Conservation (phyloP, 2,113 vertebrate genomes). For the Heptranchias perlo region DNA sequence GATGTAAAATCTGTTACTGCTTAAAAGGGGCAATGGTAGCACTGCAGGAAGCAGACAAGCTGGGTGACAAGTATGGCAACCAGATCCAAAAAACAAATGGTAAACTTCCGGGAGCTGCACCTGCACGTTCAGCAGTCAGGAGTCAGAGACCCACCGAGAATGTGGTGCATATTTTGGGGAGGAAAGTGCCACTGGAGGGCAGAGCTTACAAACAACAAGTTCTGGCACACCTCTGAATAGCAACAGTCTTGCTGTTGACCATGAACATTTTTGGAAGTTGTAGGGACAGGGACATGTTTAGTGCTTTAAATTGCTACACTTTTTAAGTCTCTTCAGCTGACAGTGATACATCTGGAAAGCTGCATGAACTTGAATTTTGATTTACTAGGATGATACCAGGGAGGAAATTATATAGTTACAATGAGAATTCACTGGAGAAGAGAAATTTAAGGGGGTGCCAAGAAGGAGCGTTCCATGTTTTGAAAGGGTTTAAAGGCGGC, state of each 20-base stretch:
- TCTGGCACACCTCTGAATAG: background rate
- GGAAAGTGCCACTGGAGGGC: background rate
- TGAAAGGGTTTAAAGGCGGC: no score
- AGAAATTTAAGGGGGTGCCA: no score
- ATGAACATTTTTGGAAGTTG: background rate
- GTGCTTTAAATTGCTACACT: no score
- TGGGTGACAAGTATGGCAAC: no score
- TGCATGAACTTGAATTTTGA: no score
- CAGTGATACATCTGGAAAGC: no score
- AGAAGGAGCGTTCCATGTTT: no score
- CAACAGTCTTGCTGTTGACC: background rate
- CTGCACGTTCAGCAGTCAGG: background rate
- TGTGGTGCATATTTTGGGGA: background rate
- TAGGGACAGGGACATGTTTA: background rate
- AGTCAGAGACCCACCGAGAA: background rate
- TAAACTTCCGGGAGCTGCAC: background rate
- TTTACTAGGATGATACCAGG: no score
- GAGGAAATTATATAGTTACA: no score
- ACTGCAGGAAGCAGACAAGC: background rate
- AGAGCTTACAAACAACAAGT: background rate
- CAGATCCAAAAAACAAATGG: background rate
- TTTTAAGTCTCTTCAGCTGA: no score
- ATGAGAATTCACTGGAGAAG: no score
- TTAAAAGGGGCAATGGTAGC: background rate
- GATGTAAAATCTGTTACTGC: no score